Evolutionary conservation across 2,888 invertebrate species (phyloP), one percentile per base, ranked within the genome.

Genomic region (Mythimna pallens): DNA sequence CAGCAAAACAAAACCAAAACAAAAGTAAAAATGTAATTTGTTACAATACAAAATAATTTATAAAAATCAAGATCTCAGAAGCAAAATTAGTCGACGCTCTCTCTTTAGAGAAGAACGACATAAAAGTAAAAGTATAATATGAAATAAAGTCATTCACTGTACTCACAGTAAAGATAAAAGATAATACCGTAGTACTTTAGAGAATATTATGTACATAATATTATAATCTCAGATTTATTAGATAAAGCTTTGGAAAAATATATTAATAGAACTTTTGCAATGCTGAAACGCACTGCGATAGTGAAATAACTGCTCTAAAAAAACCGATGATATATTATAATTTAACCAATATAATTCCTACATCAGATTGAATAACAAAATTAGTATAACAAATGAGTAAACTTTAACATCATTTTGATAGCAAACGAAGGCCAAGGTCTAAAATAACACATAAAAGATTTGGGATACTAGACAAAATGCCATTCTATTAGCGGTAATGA

Each of bases 201-300:
- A 88, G 73, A 77, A 81, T 85, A 86, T 83, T 83, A 82, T 89
- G 89, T 89, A 89, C 86, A 90, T 88, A 88, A 86, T 70, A 86
- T 58, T 62, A 84, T 81, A 82, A 80, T 83, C 73, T 78, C 86
- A 82, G 72, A 84, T 76, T 80, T 85, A 82, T 82, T 89, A 88
- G 83, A 80, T 79, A 81, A 79, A 81, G 89, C 89, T 88, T 87
- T 76, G 76, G 64, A 83, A 74, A 69, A 76, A 80, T 82, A 81
- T 80, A 77, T 70, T 77, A 52, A 50, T 73, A 81, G 55, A 76
- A 61, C 66, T 59, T 80, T 73, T 52, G 71, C 71, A 66, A 75
- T 67, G 79, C 63, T 76, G 50, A 63, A 66, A 52, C 61, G 76
- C 40, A 71, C 34, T 67, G 30, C n/a, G 25, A 59, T 68, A 61